These are phyloP conservation scores for Eurytoma adleriae DNA, from an alignment of 2,888 invertebrate genomes.

Conservation along the genomic window DNA sequence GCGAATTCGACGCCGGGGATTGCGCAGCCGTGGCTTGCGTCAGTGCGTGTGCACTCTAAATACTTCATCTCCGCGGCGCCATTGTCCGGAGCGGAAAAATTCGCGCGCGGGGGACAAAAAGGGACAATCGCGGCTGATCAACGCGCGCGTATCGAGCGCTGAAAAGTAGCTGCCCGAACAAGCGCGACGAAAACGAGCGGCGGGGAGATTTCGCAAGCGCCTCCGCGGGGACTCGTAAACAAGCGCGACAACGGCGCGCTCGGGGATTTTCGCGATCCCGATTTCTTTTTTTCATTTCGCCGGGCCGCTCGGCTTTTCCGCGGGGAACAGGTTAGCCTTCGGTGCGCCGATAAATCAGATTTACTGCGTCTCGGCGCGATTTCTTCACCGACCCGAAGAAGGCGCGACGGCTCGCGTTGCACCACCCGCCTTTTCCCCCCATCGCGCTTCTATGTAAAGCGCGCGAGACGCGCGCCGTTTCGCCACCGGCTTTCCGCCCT, in stretches of 20 bases:
- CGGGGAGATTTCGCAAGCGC: not conserved
- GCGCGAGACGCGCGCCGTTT: conserved; percentile 6
- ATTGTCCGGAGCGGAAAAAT: no score
- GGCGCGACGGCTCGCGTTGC: conserved; percentile 36
- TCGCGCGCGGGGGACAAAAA: no score
- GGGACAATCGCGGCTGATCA: no score
- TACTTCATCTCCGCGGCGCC: not conserved
- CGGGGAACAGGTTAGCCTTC: conserved; percentile 42
- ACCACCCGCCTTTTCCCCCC: conserved; percentile 13
- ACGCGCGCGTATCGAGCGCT: no score
- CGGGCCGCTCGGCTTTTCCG: not conserved
- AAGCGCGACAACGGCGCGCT: not conserved
- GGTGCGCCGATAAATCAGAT: conserved; percentile 35
- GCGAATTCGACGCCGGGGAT: not conserved
- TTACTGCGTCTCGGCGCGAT: conserved; percentile 15
- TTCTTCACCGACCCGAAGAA: conserved; percentile 42
- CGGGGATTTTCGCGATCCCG: conserved; percentile 7
- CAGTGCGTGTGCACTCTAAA: not conserved
- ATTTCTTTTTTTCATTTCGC: not conserved
- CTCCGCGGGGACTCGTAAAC: not conserved
- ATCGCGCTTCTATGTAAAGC: not conserved
- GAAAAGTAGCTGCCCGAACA: no score
- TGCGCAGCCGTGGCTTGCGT: not conserved
- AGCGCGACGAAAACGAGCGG: no score
- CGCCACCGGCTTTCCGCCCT: conserved; percentile 3